Evolutionary conservation across 2,888 invertebrate genomes (phyloP), one percentile per base, ranked within the genome.

Genomic region (Ichneumon xanthorius): DNA sequence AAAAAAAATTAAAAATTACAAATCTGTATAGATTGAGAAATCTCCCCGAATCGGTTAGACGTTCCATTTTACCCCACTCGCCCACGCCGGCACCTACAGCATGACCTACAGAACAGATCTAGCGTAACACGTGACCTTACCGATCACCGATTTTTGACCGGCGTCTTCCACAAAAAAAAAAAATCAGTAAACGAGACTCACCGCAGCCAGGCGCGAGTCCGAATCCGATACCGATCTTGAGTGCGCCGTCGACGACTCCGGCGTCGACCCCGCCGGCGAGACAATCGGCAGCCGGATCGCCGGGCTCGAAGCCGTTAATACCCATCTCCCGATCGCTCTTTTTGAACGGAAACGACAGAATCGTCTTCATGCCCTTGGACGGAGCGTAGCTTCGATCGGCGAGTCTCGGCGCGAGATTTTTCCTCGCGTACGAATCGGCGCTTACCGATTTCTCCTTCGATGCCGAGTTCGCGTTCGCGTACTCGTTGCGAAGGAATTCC

Each of bases 181-280:
- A 45, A 45, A 45, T 45, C 14, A 14, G 45, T 45, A 14, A 11
- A 16, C 4, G 30, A 14, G 19, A 58, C 86, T 83, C 55, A 86
- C 86, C 73, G 30, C 86, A 86, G 50, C 68, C 73, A 1, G 80
- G 48, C 26, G 80, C 78, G 65, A 86, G 82, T 61, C 86, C 82
- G 2, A 85, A 9, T 3, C 80, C 82, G 37, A 83, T 86, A 40
- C 82, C 86, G 73, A 86, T 86, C 68, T 86, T 82, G 9, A 86
- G 30, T 7, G 68, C 82, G 6, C 86, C 86, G 19, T 86, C 73
- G 30, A 83, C 63, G 63, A 83, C 80, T 1, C 82, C 86, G 2
- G 82, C 86, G 37, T 86, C 80, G 45, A 83, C 77, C 0, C 82
- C 86, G 37, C 82, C 82, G 14, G 73, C 61, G n/a, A 86, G 71